Evolutionary conservation across 2,888 invertebrate genomes (phyloP), one percentile per base, ranked within the genome.

Genomic region (Deilephila porcellus): DNA sequence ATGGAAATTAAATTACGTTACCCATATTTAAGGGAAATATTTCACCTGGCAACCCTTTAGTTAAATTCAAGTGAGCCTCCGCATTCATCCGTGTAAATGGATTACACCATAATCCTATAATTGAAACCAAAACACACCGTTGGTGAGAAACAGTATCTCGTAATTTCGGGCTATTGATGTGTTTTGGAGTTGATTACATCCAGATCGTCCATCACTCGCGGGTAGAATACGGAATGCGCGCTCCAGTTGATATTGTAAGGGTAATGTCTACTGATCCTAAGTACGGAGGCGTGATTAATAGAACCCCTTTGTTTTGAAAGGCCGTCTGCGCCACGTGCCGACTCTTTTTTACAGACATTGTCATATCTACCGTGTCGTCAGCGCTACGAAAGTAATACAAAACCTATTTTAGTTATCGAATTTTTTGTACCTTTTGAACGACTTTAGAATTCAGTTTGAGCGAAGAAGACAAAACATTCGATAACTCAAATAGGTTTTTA

Each of bases 161-260:
- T n/a, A 56, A 56, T 56, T 56, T 56, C 56, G 56, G 56, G 56
- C 19, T n/a, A 56, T 56, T 56, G 56, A 64, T 20, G 62, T 20
- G 45, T 20, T 64, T 45, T 64, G 45, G 14, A 34, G 37, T 37
- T 37, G 64, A n/a, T n/a, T 64, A 37, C n/a, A 37, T 45, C 37
- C 20, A 64, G 37, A 20, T 20, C 14, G n/a, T 7, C 14, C 64
- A 64, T 64, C 45, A 64, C 45, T 64, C 37, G 45, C 8, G 45
- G 29, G 25, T 20, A 20, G 20, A 64, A 45, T 20, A 32, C 34
- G 62, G 37, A 64, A 64, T 64, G 64, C 25, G 19, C 64, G 64
- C 64, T 64, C 37, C 37, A 45, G 64, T 64, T 64, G 20, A 64
- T 64, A 37, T 45, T 64, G 64, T 45, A 45, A n/a, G 20, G 45